phyloP scores from a whole-genome alignment of 2,888 invertebrate species.

The Thecocarcelia acutangulata region DNA sequence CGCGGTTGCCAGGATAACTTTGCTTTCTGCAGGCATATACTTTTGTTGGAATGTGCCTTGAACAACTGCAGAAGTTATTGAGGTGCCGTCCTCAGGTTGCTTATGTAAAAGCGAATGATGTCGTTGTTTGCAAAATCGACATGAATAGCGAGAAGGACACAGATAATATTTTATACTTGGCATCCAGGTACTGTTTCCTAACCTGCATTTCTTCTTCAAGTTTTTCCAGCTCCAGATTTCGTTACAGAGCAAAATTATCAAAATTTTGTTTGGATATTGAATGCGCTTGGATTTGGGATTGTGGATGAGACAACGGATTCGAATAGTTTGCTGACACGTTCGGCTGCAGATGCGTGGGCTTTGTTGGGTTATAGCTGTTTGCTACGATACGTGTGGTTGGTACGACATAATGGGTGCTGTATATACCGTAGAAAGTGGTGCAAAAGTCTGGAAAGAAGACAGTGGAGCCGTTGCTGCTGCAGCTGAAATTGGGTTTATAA shows the following conservation, averaged over 20 bases:
- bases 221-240: constrained; percentile 6
- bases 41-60: too few species aligned
- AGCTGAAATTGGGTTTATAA: neutral
- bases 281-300: neutral
- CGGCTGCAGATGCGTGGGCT: neutral
- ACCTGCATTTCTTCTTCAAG: constrained; percentile 39
- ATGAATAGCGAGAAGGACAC: too few species aligned
- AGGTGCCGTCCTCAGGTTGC: too few species aligned
- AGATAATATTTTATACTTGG: constrained; percentile 5
- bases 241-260: neutral
- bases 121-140: too few species aligned
- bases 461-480: too few species aligned
- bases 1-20: too few species aligned
- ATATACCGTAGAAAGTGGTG: neutral
- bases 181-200: constrained; percentile 13
- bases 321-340: neutral
- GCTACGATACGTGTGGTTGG: neutral
- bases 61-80: too few species aligned
- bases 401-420: constrained; percentile 3
- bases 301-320: neutral
- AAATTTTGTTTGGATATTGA: neutral
- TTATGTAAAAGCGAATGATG: too few species aligned
- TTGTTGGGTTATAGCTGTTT: neutral
- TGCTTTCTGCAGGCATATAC: too few species aligned
- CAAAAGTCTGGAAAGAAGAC: too few species aligned